phyloP scores from a whole-genome alignment of 2,113 vertebrate species.

The Trogon melanurus region DNA sequence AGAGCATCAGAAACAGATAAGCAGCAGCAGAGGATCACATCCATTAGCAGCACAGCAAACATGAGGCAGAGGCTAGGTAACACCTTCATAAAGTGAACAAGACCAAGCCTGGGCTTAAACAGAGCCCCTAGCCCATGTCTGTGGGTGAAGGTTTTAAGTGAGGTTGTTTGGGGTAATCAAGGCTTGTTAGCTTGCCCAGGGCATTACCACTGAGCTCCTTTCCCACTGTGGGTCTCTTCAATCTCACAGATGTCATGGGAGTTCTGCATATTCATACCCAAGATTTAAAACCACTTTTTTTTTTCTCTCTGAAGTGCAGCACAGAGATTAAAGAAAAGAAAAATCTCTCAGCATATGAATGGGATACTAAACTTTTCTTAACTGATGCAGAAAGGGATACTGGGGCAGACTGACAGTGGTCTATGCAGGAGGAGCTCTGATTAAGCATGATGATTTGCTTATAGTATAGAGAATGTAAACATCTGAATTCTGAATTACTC shows the following conservation, averaged over 20 bases:
- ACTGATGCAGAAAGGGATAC: neutral
- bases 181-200: neutral
- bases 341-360: neutral
- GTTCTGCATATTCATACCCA: neutral
- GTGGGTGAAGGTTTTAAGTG: neutral
- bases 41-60: rapidly evolving
- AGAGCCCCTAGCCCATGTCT: rapidly evolving
- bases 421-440: neutral
- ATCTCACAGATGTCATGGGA: neutral
- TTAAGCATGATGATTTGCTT: neutral
- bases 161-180: neutral
- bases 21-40: rapidly evolving
- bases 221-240: neutral
- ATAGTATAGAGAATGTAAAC: neutral
- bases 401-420: neutral
- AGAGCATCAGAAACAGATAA: neutral
- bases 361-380: neutral
- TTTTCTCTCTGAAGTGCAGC: neutral
- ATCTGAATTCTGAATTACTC: neutral
- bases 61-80: rapidly evolving
- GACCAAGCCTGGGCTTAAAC: neutral
- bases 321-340: neutral
- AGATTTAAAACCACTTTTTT: neutral
- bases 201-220: neutral
- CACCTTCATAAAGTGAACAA: rapidly evolving